Percentiles rank a stretch among this genome's conserved stretches.
These are phyloP conservation scores for Beroe ovata DNA, from an alignment of 37 sponge, comb jelly and placozoan genomes.

Conservation along the genomic window DNA sequence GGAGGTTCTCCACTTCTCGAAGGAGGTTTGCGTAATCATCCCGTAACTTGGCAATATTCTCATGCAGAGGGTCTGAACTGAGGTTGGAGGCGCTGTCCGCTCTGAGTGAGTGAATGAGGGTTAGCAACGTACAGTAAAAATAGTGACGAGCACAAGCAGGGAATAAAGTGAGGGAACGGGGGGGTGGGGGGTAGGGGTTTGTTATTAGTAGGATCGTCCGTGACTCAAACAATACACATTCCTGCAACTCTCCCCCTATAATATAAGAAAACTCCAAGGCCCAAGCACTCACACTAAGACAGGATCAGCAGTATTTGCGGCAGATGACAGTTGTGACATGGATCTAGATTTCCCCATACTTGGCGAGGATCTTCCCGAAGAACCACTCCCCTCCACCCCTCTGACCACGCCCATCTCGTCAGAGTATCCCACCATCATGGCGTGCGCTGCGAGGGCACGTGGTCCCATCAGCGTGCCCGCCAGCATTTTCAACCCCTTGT, in stretches of 20 bases:
- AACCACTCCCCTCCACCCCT: not conserved
- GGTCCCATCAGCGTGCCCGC: not conserved
- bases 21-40: slow-evolving; percentile 20
- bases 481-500: not conserved
- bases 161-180: no score
- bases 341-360: not conserved
- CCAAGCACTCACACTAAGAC: not conserved
- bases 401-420: not conserved
- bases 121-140: no score
- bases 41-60: not conserved
- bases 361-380: not conserved
- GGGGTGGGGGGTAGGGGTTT: no score
- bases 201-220: no score
- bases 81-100: slow-evolving; percentile 48
- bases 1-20: not conserved
- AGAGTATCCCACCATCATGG: not conserved
- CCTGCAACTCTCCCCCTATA: no score
- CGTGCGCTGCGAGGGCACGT: not conserved
- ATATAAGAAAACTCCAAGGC: not conserved
- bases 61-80: not conserved
- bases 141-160: no score
- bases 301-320: not conserved
- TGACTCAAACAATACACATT: no score
- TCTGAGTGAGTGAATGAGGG: no score
- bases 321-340: not conserved